Evolutionary conservation across 2,113 vertebrate genomes (phyloP).

Genomic region (Malurus alboscapulatus): DNA sequence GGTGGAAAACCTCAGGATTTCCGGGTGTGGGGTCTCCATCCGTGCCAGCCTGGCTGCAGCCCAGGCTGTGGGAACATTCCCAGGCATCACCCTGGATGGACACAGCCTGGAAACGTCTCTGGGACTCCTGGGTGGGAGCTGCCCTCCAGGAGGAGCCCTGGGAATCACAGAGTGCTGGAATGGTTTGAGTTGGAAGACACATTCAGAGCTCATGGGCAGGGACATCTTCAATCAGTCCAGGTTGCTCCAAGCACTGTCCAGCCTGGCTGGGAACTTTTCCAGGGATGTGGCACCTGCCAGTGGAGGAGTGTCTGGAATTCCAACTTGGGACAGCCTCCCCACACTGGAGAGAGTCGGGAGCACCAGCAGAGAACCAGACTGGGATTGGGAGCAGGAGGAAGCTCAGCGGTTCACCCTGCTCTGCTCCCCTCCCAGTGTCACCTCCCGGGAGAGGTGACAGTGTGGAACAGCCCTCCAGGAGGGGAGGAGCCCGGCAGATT

Average conservation of each 20-base stretch:
- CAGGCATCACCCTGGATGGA: background rate
- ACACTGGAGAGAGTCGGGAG: accelerated
- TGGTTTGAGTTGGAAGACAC: background rate
- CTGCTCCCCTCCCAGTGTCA: accelerated
- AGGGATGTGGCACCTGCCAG: background rate
- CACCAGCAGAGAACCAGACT: accelerated
- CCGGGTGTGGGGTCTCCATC: background rate
- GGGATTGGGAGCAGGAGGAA: background rate
- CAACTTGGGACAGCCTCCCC: background rate
- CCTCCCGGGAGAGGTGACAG: background rate
- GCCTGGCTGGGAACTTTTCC: background rate
- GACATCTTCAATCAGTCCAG: accelerated
- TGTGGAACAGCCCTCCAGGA: background rate
- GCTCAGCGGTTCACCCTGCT: background rate
- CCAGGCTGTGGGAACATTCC: background rate
- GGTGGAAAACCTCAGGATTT: background rate
- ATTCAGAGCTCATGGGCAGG: accelerated
- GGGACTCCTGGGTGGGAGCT: background rate
- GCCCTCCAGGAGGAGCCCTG: accelerated
- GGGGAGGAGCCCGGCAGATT: background rate
- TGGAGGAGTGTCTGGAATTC: accelerated
- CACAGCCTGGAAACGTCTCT: background rate
- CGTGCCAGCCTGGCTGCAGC: too few relatives aligned
- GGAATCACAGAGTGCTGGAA: too few relatives aligned
- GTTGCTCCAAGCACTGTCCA: background rate